Evolutionary conservation across 2,113 vertebrate species (phyloP).

Genomic region (Zosterops pallidus): DNA sequence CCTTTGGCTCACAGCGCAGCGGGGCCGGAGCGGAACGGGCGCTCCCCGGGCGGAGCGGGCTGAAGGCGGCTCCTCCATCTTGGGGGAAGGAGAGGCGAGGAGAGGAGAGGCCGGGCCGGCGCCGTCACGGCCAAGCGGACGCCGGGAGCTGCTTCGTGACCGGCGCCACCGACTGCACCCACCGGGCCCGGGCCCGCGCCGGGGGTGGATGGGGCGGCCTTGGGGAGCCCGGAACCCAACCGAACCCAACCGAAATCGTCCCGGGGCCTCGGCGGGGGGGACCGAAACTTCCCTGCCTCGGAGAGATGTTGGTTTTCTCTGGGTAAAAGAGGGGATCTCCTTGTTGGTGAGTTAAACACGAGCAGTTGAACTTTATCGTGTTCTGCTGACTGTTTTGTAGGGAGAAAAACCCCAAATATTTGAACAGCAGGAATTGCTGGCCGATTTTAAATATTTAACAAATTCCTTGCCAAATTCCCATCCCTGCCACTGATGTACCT

Average conservation of each 20-base stretch:
- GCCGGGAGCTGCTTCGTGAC: neutral
- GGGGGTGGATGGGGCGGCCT: neutral
- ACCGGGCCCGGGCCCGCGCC: neutral
- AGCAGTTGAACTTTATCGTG: neutral
- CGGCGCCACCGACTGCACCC: neutral
- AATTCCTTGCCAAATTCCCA: neutral
- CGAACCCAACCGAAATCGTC: neutral
- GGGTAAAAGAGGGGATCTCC: neutral
- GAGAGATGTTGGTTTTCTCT: accelerated
- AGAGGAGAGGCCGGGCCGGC: neutral
- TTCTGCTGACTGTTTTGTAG: neutral
- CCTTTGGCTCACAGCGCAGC: neutral
- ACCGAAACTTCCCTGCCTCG: neutral
- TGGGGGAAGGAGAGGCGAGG: neutral
- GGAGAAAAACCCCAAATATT: neutral
- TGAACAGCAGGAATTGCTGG: too few species aligned
- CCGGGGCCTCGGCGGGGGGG: neutral
- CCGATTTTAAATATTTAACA: neutral
- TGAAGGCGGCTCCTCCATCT: constrained; percentile 20
- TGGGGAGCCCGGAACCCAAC: neutral
- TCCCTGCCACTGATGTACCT: neutral
- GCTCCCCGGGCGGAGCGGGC: constrained; percentile 16
- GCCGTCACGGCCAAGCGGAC: neutral
- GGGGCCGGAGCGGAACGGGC: constrained; percentile 12
- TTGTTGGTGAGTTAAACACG: neutral